These are phyloP conservation scores for Rambutsinella grinnellia DNA, from an alignment of 2,888 invertebrate species.

Conservation along the genomic window DNA sequence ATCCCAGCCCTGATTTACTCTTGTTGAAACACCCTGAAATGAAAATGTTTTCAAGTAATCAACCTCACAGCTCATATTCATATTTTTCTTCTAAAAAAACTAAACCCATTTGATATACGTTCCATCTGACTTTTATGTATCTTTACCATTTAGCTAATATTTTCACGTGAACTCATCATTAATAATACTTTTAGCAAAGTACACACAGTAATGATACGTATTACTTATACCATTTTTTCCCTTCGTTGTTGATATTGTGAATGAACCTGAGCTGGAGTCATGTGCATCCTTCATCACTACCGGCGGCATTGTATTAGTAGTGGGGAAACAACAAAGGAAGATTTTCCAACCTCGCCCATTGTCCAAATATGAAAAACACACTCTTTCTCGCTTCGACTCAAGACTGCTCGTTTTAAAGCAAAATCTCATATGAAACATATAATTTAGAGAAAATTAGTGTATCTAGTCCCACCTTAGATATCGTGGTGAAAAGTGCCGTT, in stretches of 20 bases:
- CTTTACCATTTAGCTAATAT: not conserved
- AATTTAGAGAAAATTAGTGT: too few species aligned
- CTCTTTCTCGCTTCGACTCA: too few species aligned
- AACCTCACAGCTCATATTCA: not conserved
- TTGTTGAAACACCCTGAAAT: constrained; percentile 10
- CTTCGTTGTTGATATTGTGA: not conserved
- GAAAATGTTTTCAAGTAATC: not conserved
- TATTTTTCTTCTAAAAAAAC: not conserved
- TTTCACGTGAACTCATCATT: not conserved
- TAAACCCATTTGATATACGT: too few species aligned
- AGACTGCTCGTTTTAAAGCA: too few species aligned
- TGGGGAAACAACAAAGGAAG: not conserved
- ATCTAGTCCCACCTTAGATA: too few species aligned
- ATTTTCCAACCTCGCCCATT: constrained; percentile 21
- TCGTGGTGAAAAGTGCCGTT: too few species aligned
- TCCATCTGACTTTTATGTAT: not conserved
- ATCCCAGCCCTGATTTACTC: constrained; percentile 19
- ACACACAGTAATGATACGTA: too few species aligned
- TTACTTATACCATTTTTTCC: not conserved
- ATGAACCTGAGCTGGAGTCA: too few species aligned
- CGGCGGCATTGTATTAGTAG: not conserved
- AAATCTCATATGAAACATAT: too few species aligned
- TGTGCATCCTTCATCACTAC: too few species aligned
- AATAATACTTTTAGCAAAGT: not conserved
- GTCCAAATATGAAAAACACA: constrained; percentile 23